Percentiles rank a stretch among this genome's conserved stretches.
phyloP scores from a whole-genome alignment of 2,113 vertebrate genomes.

The Protobothrops mucrosquamatus region DNA sequence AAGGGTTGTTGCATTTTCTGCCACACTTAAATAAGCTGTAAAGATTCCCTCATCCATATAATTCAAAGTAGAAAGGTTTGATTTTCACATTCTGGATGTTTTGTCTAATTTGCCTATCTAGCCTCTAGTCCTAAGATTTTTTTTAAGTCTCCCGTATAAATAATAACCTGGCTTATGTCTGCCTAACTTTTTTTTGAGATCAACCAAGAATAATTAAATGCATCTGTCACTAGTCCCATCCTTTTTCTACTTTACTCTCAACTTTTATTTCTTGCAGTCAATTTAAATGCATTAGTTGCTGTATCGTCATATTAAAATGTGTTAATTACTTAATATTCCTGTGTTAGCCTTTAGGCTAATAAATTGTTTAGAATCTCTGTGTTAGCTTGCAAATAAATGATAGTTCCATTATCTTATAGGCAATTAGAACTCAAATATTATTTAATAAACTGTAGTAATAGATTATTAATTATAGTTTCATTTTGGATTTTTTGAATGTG shows the following conservation, averaged over 20 bases:
- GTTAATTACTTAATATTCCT: neutral
- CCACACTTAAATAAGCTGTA: neutral
- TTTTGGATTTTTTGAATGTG: neutral
- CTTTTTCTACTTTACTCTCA: neutral
- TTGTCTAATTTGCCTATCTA: neutral
- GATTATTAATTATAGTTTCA: neutral
- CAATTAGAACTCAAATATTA: neutral
- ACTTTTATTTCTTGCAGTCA: neutral
- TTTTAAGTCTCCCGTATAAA: neutral
- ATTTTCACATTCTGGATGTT: neutral
- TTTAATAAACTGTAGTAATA: neutral
- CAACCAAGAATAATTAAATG: neutral
- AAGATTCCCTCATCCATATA: neutral
- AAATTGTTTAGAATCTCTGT: neutral
- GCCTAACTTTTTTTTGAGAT: neutral
- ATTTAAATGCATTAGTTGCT: neutral
- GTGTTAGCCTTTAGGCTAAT: neutral
- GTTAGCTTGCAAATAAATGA: neutral
- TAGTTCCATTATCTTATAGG: neutral
- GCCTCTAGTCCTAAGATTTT: neutral
- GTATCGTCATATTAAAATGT: neutral
- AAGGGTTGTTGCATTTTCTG: neutral
- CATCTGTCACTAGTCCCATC: neutral
- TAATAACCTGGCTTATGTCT: neutral
- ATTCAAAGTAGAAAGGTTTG: neutral